Evolutionary conservation across 2,113 vertebrate species (phyloP), one percentile per base, ranked within the genome.

Genomic region (Gavialis gangeticus): DNA sequence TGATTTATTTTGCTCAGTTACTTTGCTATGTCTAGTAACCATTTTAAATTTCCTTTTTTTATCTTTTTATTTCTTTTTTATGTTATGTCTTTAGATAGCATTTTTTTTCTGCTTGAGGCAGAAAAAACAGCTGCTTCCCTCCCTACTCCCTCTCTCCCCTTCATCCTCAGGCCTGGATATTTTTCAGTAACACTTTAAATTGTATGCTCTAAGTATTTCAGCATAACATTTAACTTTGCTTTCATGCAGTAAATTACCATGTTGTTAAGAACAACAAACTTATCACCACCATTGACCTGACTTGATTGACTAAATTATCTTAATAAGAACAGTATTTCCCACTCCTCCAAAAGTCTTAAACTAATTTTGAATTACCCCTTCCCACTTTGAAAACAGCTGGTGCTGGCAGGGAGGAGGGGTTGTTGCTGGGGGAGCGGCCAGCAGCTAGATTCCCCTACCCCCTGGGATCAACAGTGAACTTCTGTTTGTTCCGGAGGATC

Each of bases 41-140:
- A 59, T 80, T 66, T 82, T 27, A 73, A 71, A 79, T 90, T 89
- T 75, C 12, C 3, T 3, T 90, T 80, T 2, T 3, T 24, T 75
- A 46, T 56, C 55, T 64, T 27, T 86, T 56, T 82, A 46, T 46
- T 46, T 9, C 46, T 46, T 46, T 46, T 46, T 46, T 46, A 46
- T 9, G 58, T 84, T 84, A n/a, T 94, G 34, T 77, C 69, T 92
- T 95, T 24, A 77, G 60, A 84, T 27, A 75, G 37, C 28, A 67
- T 76, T 14, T 84, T 94, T 88, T 76, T 56, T 82, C 71, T 88
- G n/a, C 76, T 90, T 28, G 13, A 18, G 62, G 80, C 56, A 71
- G 62, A 86, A 77, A 66, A 66, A 81, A 66, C 55, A 78, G 3
- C 34, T 80, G 17, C 56, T 17, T 90, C 60, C 24, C 85, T 79